phyloP scores from a whole-genome alignment of 2,888 invertebrate species.

The Crematogaster levior region DNA sequence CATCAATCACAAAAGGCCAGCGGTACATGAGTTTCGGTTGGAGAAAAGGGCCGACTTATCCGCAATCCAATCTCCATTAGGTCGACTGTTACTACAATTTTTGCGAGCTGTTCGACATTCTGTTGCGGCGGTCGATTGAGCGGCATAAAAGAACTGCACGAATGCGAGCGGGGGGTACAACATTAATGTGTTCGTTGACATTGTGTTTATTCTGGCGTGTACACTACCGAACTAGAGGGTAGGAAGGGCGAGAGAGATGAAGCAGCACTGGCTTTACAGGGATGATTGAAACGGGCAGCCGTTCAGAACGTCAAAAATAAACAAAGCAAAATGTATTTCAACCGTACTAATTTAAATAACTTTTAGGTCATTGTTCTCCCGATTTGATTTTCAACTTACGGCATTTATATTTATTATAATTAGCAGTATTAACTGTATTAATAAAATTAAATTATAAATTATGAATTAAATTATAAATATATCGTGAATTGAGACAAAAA shows the following conservation, averaged over 20 bases:
- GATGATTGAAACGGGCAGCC: conserved; percentile 37
- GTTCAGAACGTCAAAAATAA: background rate
- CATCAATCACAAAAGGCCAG: conserved; percentile 27
- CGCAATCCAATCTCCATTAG: conserved; percentile 57
- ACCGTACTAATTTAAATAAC: conserved; percentile 22
- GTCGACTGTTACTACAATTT: conserved; percentile 60
- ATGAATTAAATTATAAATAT: background rate
- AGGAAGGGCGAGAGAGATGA: conserved; percentile 22
- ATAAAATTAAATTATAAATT: too few relatives aligned
- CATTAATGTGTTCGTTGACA: conserved; percentile 77
- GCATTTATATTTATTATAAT: background rate
- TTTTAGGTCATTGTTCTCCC: background rate
- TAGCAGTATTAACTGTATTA: background rate
- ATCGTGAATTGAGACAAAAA: background rate
- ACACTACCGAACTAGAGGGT: conserved; percentile 59
- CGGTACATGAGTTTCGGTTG: background rate
- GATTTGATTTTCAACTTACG: background rate
- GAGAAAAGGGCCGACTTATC: conserved; percentile 53
- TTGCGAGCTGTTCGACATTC: conserved; percentile 47
- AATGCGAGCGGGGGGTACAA: conserved; percentile 62
- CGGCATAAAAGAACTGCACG: conserved; percentile 59
- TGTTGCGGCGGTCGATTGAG: conserved; percentile 59
- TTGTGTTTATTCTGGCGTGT: conserved; percentile 75
- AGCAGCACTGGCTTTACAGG: conserved; percentile 20
- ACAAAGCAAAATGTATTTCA: conserved; percentile 1